phyloP scores from a whole-genome alignment of 2,797 vertebrate genomes.

The Danio albolineatus region DNA sequence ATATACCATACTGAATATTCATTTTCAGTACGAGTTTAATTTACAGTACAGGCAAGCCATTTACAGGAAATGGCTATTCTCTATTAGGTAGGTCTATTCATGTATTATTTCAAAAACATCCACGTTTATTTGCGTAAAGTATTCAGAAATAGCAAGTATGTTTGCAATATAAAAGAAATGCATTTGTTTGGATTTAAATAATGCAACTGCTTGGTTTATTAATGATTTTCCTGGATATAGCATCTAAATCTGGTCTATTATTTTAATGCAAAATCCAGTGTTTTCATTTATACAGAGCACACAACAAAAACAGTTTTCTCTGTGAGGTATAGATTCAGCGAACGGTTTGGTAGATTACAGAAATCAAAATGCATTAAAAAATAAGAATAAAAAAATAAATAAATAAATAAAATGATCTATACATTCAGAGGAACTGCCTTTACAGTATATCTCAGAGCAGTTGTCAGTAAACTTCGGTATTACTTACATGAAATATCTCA shows the following conservation, averaged over 20 bases:
- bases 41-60: not conserved
- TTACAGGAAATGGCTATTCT: not conserved
- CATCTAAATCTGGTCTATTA: not conserved
- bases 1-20: not conserved
- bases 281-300: slow-evolving; percentile 5
- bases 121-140: not conserved
- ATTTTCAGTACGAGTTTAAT: not conserved
- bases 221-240: not conserved
- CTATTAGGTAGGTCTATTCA: not conserved
- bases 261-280: not conserved
- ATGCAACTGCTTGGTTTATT: not conserved
- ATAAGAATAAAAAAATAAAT: not conserved
- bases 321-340: slow-evolving; percentile 1
- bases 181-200: not conserved
- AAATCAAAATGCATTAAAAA: slow-evolving; percentile 2
- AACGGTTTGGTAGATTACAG: too few relatives aligned
- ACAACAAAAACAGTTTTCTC: slow-evolving; percentile 7
- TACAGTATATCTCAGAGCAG: slow-evolving; percentile 1
- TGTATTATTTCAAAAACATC: not conserved
- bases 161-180: slow-evolving; percentile 1
- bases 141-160: not conserved
- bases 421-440: slow-evolving; percentile 9
- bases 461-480: slow-evolving; percentile 10
- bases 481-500: not conserved
- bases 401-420: slow-evolving; percentile 2